A percentile compares a stretch with the other conserved stretches of the same genome.
Conservation (phyloP, 2,888 invertebrate species). For the Drosophila acutilabella region DNA sequence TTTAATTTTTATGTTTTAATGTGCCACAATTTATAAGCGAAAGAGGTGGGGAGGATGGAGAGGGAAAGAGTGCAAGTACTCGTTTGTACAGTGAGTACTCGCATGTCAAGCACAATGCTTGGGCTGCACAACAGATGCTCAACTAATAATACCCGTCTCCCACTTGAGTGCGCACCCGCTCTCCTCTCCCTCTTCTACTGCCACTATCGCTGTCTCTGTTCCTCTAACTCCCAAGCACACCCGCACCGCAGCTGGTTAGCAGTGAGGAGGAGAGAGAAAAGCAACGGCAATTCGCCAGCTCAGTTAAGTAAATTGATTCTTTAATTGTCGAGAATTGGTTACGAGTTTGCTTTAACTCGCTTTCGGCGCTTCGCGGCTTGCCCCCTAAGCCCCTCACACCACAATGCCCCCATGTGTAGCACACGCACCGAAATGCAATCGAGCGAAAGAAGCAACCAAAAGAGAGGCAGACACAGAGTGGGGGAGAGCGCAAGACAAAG, state of each 20-base stretch:
- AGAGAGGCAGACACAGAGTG: not conserved
- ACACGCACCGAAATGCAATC: conserved; percentile 23
- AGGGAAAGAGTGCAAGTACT: conserved; percentile 4
- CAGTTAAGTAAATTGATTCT: conserved; percentile 78
- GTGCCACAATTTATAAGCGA: conserved; percentile 48
- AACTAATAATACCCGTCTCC: conserved; percentile 61
- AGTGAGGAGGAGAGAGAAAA: conserved; percentile 22
- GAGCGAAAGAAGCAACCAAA: not conserved
- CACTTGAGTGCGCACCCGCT: conserved; percentile 21
- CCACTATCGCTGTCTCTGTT: conserved; percentile 14
- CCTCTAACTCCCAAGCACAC: conserved; percentile 33
- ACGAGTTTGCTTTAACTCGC: conserved; percentile 77
- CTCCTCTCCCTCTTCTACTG: not conserved
- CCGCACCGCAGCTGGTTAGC: conserved; percentile 36
- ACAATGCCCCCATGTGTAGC: conserved; percentile 66
- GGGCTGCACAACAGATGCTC: conserved; percentile 45
- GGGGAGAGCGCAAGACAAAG: not conserved
- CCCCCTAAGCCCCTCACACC: conserved; percentile 44
- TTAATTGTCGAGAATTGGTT: conserved; percentile 78
- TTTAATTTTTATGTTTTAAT: conserved; percentile 65
- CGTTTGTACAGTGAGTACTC: conserved; percentile 16
- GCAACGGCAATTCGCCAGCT: conserved; percentile 70
- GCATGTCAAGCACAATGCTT: not conserved
- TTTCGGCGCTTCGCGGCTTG: conserved; percentile 47
- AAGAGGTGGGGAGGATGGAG: not conserved